Conservation (phyloP, 1,140 invertebrate species). For the Cecropterus lyciades region DNA sequence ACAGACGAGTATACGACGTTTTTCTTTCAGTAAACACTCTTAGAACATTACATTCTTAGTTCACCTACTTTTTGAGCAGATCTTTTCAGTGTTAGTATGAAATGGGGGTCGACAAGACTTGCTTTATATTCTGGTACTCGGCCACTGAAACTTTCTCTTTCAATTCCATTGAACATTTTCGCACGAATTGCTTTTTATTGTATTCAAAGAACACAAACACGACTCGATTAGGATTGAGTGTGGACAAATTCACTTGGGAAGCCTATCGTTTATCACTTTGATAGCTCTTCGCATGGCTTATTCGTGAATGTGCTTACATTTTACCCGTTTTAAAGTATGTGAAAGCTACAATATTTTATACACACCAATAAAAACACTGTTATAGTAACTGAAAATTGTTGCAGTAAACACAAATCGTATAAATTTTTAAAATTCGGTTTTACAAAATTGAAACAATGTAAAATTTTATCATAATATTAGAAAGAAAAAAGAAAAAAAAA, state of each 20-base stretch:
- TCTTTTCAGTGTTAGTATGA: background rate
- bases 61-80: background rate
- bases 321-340: too few relatives aligned
- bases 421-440: too few relatives aligned
- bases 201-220: constrained; percentile 20
- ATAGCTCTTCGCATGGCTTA: background rate
- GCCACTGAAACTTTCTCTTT: background rate
- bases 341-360: too few relatives aligned
- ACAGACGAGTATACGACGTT: too few relatives aligned
- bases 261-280: constrained; percentile 16
- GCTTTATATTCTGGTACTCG: constrained; percentile 3
- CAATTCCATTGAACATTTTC: constrained; percentile 16
- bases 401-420: too few relatives aligned
- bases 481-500: too few relatives aligned
- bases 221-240: constrained; percentile 20
- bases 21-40: background rate
- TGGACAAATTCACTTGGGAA: constrained; percentile 13
- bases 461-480: too few relatives aligned
- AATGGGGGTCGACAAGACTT: background rate
- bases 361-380: constrained; percentile 6
- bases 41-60: background rate
- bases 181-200: constrained; percentile 9
- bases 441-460: too few relatives aligned
- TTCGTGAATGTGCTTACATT: background rate
- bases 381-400: too few relatives aligned